Percentiles rank a stretch among this genome's conserved stretches.
Conservation (phyloP, 2,888 invertebrate genomes). For the Mantis religiosa region DNA sequence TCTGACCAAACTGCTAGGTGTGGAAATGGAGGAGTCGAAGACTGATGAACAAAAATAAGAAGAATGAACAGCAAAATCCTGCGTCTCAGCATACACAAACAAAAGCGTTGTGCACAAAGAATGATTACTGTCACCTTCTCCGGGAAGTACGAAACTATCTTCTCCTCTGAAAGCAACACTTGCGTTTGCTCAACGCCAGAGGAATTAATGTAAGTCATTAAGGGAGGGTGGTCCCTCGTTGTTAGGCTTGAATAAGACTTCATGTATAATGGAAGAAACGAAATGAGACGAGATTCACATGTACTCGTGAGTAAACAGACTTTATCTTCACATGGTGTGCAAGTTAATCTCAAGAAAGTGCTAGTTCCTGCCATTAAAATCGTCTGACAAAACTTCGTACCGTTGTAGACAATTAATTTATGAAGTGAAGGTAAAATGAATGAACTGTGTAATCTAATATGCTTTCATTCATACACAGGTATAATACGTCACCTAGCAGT, state of each 20-base stretch:
- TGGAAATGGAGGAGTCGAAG: neutral
- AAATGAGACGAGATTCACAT: neutral
- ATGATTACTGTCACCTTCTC: neutral
- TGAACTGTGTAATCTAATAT: too few species aligned
- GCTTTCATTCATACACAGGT: too few species aligned
- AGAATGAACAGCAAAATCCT: neutral
- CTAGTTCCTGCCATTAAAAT: neutral
- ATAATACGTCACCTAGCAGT: too few species aligned
- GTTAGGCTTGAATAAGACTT: constrained; percentile 4
- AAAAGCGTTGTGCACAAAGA: neutral
- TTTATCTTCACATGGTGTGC: neutral
- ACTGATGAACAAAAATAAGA: neutral
- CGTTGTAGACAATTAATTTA: too few species aligned
- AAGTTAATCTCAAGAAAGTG: neutral
- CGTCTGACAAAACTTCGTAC: neutral
- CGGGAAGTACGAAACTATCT: neutral
- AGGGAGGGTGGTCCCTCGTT: neutral
- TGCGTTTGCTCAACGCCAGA: neutral
- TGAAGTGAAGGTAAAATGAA: too few species aligned
- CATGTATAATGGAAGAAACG: neutral
- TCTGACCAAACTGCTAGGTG: neutral
- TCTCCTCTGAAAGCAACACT: neutral
- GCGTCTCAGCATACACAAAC: neutral
- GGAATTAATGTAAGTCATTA: constrained; percentile 14
- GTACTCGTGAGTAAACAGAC: neutral